A percentile compares a stretch with the other conserved stretches of the same genome.
Evolutionary conservation across 1,140 invertebrate species (phyloP).

Genomic region (Pachypeltis micranthus): DNA sequence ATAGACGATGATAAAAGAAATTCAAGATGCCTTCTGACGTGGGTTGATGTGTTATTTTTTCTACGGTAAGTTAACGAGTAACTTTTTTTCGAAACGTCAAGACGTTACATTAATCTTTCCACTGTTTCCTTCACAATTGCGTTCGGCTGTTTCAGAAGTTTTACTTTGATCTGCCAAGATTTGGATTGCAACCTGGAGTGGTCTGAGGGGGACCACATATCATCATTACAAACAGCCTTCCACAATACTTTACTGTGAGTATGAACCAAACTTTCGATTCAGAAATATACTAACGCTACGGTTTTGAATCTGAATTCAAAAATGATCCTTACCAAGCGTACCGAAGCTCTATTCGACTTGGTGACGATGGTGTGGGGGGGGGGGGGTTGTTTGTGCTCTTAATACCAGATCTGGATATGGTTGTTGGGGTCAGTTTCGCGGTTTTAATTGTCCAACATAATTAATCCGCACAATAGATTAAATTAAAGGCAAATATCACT

Average conservation of each 20-base stretch:
- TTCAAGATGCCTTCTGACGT: neutral
- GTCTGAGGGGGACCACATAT: conserved; percentile 10
- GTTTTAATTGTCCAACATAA: too few relatives aligned
- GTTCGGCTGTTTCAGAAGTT: neutral
- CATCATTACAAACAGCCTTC: conserved; percentile 9
- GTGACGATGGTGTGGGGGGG: too few relatives aligned
- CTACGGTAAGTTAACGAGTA: neutral
- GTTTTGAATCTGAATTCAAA: too few relatives aligned
- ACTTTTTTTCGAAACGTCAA: neutral
- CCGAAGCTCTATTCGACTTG: too few relatives aligned
- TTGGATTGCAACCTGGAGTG: conserved; percentile 13
- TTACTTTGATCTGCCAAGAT: neutral
- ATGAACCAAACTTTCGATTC: too few relatives aligned
- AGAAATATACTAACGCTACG: too few relatives aligned
- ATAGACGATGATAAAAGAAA: neutral
- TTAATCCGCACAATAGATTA: too few relatives aligned
- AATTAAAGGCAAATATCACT: too few relatives aligned
- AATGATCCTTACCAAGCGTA: too few relatives aligned
- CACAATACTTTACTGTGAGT: conserved; percentile 13
- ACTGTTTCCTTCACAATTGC: neutral
- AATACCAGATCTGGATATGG: too few relatives aligned
- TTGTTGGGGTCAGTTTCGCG: too few relatives aligned
- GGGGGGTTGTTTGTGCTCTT: too few relatives aligned
- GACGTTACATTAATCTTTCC: neutral
- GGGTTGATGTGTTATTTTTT: neutral